Evolutionary conservation across 2,888 invertebrate genomes (phyloP), one percentile per base, ranked within the genome.

Genomic region (Apoderus coryli): DNA sequence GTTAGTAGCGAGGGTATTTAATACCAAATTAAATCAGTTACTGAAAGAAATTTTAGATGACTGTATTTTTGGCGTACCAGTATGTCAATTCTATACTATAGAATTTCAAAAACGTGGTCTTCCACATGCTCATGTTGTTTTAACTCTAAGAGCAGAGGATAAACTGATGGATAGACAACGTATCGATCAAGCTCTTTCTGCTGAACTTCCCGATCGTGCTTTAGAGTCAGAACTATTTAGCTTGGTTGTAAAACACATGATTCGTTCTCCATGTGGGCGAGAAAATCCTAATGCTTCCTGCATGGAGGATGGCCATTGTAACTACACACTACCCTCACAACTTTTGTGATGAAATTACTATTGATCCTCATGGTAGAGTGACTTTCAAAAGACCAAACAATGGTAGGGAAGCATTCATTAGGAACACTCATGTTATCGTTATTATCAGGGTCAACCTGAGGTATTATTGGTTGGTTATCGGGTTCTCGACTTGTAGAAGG

Each of bases 191-290:
- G 6, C 16, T 4, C 11, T 31, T 2, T 14, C 4, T 10, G 25
- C 26, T 4, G 10, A 25, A 4, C 7, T 31, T n/a, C 31, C 31
- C 4, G 31, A 31, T 31, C 31, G 26, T 16, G 16, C 7, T 14
- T 7, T 7, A 6, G 19, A 19, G 9, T 19, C n/a, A n/a, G 19
- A 19, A 7, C 27, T 34, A 12, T 31, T 31, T 23, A 19, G 31
- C 14, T 14, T 27, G n/a, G 19, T 34, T 3, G 15, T 10, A 13
- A 31, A 16, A 27, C 14, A 23, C 11, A 33, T 33, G 33, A 14
- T 31, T 9, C 30, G 31, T 13, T 29, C 30, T 15, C 33, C 25
- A 11, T 33, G 28, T 24, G 23, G 33, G 10, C 4, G 10, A 22
- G 9, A 23, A 6, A 28, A 33, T 19, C 19, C 22, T 10, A 27